A percentile compares a stretch with the other conserved stretches of the same genome.
These are phyloP conservation scores for Cossypha niveicapilla DNA, from an alignment of 2,797 vertebrate genomes.

Conservation along the genomic window DNA sequence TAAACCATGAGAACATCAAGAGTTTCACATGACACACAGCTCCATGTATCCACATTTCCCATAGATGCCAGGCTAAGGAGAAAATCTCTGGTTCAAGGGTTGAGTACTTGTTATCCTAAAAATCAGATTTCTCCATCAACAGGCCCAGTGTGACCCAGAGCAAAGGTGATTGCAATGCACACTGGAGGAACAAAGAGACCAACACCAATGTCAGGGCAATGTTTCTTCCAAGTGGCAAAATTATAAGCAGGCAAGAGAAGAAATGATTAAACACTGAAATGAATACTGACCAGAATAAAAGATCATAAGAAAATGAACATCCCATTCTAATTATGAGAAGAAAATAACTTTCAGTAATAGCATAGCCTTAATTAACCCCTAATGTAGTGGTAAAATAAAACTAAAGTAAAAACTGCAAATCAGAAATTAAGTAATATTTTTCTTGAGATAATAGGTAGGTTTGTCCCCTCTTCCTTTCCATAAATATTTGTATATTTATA, in stretches of 20 bases:
- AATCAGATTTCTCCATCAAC: background rate
- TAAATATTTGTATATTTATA: background rate
- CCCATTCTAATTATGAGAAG: constrained; percentile 2
- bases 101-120: background rate
- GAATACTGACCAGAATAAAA: background rate
- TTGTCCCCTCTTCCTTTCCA: background rate
- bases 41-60: background rate
- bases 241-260: background rate
- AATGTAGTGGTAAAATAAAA: background rate
- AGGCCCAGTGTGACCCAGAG: background rate
- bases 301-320: background rate
- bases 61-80: background rate
- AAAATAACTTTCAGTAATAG: background rate
- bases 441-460: background rate
- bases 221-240: background rate
- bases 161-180: background rate
- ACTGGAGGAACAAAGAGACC: background rate
- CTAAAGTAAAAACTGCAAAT: background rate
- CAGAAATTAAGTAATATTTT: background rate
- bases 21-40: background rate
- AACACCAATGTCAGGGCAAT: background rate
- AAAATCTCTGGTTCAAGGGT: background rate
- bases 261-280: background rate
- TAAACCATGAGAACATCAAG: background rate
- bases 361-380: background rate